phyloP scores from a whole-genome alignment of 2,113 vertebrate genomes.

The Phylloscopus whistleri region DNA sequence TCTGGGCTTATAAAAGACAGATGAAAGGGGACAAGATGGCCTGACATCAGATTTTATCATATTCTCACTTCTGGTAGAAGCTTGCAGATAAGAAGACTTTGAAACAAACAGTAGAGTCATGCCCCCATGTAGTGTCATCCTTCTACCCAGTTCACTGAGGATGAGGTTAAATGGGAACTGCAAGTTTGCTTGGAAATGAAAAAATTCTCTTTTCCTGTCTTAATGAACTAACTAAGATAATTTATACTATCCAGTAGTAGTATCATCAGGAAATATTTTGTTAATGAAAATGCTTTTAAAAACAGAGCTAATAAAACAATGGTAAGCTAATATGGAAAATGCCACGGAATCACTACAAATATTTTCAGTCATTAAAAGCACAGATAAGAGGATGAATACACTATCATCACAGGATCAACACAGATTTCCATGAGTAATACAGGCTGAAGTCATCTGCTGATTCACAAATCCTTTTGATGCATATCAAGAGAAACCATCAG shows the following conservation, averaged over 20 bases:
- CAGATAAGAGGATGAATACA: not conserved
- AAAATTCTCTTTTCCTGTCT: not conserved
- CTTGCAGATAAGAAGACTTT: not conserved
- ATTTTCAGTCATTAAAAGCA: not conserved
- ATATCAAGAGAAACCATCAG: not conserved
- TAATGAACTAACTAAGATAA: not conserved
- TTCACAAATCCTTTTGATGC: not conserved
- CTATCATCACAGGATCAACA: not conserved
- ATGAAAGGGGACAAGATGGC: not conserved
- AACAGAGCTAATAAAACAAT: not conserved
- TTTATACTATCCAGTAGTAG: not conserved
- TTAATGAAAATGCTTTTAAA: not conserved
- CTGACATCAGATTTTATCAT: not conserved
- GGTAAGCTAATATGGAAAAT: not conserved
- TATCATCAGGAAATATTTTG: not conserved
- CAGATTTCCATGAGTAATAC: not conserved
- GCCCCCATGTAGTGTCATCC: fast-evolving
- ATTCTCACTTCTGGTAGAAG: not conserved
- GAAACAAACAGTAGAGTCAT: not conserved
- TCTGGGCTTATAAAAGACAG: not conserved
- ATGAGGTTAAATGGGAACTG: not conserved
- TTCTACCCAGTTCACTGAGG: not conserved
- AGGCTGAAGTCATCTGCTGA: not conserved
- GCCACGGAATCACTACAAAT: not conserved
- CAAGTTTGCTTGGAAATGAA: not conserved